phyloP scores from a whole-genome alignment of 2,113 vertebrate species.

The Cryptomyrus ogoouensis region DNA sequence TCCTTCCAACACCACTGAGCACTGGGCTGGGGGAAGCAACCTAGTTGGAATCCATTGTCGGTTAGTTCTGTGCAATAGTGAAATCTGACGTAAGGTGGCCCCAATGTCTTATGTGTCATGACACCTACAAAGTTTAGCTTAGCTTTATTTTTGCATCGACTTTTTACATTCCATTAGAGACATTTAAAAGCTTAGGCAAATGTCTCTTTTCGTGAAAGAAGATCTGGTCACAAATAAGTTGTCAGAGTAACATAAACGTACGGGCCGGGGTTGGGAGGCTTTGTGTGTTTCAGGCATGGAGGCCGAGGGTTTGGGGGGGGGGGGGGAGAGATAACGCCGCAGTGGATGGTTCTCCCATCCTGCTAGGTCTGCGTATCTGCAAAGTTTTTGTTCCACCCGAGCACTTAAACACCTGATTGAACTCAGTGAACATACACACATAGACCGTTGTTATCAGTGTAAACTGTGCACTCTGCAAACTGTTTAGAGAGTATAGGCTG shows the following conservation, averaged over 20 bases:
- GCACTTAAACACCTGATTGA: not conserved
- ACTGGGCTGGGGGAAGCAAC: not conserved
- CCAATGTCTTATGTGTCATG: not conserved
- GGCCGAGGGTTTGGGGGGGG: not conserved
- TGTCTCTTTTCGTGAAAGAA: not conserved
- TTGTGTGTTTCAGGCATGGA: not conserved
- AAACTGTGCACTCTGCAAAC: not conserved
- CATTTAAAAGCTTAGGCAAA: not conserved
- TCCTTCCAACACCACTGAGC: not conserved
- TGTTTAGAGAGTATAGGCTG: not conserved
- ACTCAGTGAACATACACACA: not conserved
- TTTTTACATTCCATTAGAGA: not conserved
- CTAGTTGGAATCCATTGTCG: not conserved
- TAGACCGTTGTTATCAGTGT: not conserved
- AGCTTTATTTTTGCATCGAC: not conserved
- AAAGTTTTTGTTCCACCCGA: not conserved
- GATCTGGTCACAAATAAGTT: not conserved
- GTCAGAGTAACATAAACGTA: constrained; percentile 7
- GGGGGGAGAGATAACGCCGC: not conserved
- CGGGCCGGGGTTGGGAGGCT: not conserved
- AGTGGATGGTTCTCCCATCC: not conserved
- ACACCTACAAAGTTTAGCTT: not conserved
- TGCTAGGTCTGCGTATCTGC: not conserved
- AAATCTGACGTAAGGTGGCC: not conserved
- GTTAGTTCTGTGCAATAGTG: not conserved